Base-by-base conservation (phyloP, 2,797 vertebrate species). In the Heteromormyrus szaboi region DNA sequence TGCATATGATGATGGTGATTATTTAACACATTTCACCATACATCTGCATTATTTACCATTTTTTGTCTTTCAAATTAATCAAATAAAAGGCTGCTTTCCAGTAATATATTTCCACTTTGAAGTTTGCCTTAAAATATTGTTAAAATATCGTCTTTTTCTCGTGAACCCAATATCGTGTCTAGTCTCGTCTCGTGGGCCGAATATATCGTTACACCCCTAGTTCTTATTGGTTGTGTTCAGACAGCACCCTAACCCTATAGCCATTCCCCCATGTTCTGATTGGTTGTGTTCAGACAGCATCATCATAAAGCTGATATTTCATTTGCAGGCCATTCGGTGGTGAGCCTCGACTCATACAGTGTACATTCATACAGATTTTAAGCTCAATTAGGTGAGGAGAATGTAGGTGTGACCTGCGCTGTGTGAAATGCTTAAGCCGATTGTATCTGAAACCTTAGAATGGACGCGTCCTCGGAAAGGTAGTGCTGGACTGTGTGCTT, bases 381-480 rank as follows among this genome's bases (percentile, higher is more conserved):
- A 33, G 48, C 14, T 37, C 29, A 41, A 2, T 17, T 9, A 56
- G 33, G 25, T 41, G 29, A n/a, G 5, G 12, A 37, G 85, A 56
- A 17, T 37, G 50, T 22, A 46, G 41, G 81, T 79, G 6, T 62
- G 59, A 29, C 25, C 56, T 65, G 53, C 25, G 8, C 46, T 50
- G 68, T 48, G 37, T 46, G 22, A 48, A n/a, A 41, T 68, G 19
- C 3, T 33, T 72, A 46, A 46, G 19, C 12, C 84, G 51, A 59
- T 12, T 7, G 25, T 3, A 9, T 76, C 41, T 89, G 88, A 0
- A 92, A 95, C 95, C 92, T 95, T 87, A 94, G 92, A 29, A 95
- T 92, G 5, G 89, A 88, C 79, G 89, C 92, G 76, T 95, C 92
- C n/a, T 93, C 91, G 79, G 93, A 94, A 88, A 96, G 92, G 48